Evolutionary conservation across 2,113 vertebrate species (phyloP).

Genomic region (Eretmochelys imbricata): DNA sequence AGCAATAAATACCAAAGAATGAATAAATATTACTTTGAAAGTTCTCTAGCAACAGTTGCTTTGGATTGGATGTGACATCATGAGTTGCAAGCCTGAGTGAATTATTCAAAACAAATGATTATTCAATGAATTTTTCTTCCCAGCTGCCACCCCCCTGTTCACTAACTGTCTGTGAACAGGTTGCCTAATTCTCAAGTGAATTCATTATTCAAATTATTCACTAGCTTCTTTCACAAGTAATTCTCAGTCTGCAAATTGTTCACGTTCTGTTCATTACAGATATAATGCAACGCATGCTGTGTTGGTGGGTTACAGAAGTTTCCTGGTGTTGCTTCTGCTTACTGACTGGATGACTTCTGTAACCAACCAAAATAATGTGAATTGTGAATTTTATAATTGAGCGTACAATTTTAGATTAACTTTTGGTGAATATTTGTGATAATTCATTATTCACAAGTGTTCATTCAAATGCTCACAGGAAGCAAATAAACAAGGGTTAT

Average conservation of each 20-base stretch:
- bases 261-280: background rate
- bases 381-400: background rate
- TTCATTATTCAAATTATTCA: conserved; percentile 7
- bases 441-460: background rate
- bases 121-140: background rate
- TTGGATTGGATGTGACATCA: background rate
- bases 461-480: background rate
- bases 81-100: background rate
- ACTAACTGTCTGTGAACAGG: background rate
- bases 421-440: background rate
- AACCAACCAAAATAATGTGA: background rate
- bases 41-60: background rate
- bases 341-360: background rate
- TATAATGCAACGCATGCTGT: background rate
- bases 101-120: background rate
- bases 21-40: background rate
- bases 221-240: background rate
- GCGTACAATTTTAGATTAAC: background rate
- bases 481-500: background rate
- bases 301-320: background rate
- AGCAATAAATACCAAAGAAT: background rate
- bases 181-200: background rate
- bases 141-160: background rate
- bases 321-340: background rate
- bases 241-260: background rate